Evolutionary conservation across 2,113 vertebrate genomes (phyloP), one percentile per base, ranked within the genome.

Genomic region (Herpailurus yagouaroundi): DNA sequence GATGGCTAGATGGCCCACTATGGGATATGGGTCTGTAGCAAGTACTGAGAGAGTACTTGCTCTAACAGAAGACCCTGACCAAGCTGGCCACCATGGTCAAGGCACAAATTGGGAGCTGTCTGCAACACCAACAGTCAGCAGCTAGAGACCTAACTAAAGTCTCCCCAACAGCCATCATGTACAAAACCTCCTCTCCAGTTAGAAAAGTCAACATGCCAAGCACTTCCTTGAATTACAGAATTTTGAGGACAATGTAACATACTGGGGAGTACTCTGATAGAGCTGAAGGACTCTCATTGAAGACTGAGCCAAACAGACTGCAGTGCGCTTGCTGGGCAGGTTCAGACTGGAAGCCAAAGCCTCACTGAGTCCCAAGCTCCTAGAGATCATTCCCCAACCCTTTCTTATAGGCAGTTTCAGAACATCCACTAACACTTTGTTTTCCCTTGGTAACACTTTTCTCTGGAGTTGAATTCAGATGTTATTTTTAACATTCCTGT

Each of bases 241-340:
- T 98, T 99, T 99, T 95, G 99, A 99, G 98, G 99, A 99, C 98
- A 99, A 98, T 99, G 99, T 98, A 99, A 99, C 98, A 99, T 99
- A 0, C 95, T 99, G 98, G 99, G 99, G 97, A 99, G 99, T 92
- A 99, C 99, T 7, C 98, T 98, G 98, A 99, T 8, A 45, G 36
- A 13, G 13, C 82, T 48, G 52, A 69, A 76, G 86, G 66, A 38
- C 52, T 91, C 89, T 86, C 0, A 2, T 48, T 57, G 4, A 31
- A 63, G 80, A 68, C 2, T 18, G 63, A 86, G 87, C 73, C 60
- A 60, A 63, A 33, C 18, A 84, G 16, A 11, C 60, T 36, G 68
- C 66, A 23, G 1, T 77, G 21, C 41, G 23, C 84, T n/a, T 69
- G 33, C 81, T 1, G 21, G 55, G 41, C 23, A 85, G 87, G 12